Evolutionary conservation across 2,113 vertebrate species (phyloP).

Genomic region (Mastomys coucha): DNA sequence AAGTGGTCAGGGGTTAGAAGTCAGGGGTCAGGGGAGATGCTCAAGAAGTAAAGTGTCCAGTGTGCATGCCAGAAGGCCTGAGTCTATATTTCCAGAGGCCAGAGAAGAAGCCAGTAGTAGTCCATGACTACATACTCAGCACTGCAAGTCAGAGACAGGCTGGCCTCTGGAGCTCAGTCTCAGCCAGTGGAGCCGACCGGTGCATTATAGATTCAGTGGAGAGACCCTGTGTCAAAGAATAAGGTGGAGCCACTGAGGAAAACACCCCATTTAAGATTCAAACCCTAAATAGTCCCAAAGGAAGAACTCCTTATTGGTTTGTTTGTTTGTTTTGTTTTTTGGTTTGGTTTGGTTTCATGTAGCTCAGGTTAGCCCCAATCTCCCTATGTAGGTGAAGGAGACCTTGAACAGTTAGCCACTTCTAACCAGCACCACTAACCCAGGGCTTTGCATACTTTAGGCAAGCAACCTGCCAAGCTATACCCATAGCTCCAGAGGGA

Average conservation of each 20-base stretch:
- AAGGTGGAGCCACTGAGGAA: background rate
- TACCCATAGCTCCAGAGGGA: background rate
- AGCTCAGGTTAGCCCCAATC: no score
- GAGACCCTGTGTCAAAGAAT: background rate
- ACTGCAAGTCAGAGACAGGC: background rate
- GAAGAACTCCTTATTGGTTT: background rate
- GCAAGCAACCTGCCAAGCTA: background rate
- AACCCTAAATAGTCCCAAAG: background rate
- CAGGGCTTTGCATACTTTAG: background rate
- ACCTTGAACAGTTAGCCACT: background rate
- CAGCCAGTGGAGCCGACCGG: no score
- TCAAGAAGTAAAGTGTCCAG: background rate
- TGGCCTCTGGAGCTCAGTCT: background rate
- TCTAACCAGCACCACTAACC: background rate
- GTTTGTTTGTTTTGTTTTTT: no score
- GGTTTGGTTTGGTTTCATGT: background rate
- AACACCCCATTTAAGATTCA: background rate
- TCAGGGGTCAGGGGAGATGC: background rate
- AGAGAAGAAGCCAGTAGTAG: background rate
- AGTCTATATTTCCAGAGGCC: background rate
- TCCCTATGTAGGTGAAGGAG: background rate
- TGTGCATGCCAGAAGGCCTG: background rate
- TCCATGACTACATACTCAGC: background rate
- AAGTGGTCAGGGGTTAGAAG: background rate
- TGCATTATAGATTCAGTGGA: background rate